Evolutionary conservation across 2,113 vertebrate genomes (phyloP), one percentile per base, ranked within the genome.

Genomic region (Gambusia affinis): DNA sequence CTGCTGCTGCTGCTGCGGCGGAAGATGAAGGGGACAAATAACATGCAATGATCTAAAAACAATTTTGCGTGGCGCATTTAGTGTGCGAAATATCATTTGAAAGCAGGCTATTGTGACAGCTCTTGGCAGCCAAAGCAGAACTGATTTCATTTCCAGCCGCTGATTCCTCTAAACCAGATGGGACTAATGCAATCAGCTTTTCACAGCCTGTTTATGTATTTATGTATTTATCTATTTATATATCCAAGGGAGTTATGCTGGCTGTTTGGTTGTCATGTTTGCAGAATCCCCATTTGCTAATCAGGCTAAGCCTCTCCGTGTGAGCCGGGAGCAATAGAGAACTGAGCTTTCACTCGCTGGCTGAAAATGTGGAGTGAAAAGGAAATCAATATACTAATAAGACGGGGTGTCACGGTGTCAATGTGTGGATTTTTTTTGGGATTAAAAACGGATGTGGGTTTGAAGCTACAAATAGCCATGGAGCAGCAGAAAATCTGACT

Each of bases 201-300:
- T 82, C 84, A 75, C 78, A 80, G 87, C 80, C 82, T 91, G 90
- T 92, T 93, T 93, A 90, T 90, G 89, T 88, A 87, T 90, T 91
- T 89, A 87, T 92, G 86, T 92, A 89, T 92, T 93, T 91, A 90
- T 92, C 89, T 90, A 91, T 93, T 93, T 93, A 92, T 90, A 76
- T 60, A 76, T 79, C 86, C 85, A 24, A 73, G 86, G 87, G 88
- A 90, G 76, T 72, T 69, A 74, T 84, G 80, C 70, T 72, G 67
- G 86, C 76, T 83, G 87, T 44, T 65, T 12, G 69, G 72, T 80
- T 87, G 84, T 85, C 91, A 83, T 92, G 89, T 91, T 90, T 84
- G 81, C 69, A 27, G 79, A 85, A 88, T 84, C 81, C 75, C 31
- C 4, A 3, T 81, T 76, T 73, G 79, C 90, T 92, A 91, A 93